Evolutionary conservation across 2,888 invertebrate species (phyloP), one percentile per base, ranked within the genome.

Genomic region (Pseudanteris insignis): DNA sequence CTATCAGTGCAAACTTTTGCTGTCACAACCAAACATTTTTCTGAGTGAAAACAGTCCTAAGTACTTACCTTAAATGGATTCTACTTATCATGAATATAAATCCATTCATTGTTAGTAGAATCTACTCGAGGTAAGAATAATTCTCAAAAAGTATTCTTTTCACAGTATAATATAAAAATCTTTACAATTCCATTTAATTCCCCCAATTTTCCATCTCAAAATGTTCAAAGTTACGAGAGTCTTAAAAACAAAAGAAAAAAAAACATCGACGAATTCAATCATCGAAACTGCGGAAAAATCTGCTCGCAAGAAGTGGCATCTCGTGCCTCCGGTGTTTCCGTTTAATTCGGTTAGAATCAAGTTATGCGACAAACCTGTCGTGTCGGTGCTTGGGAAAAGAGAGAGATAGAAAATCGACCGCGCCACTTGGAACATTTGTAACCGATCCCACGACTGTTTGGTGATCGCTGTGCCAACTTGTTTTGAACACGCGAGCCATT

Each of bases 391-490:
- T 40, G 37, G 29, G 34, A 50, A 54, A 33, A 36, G 33, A 28
- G 38, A 57, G 34, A 43, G 40, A 50, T 36, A 13, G 33, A 57
- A 60, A n/a, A n/a, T n/a, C n/a, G n/a, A n/a, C n/a, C n/a, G n/a
- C 51, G 36, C 48, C 59, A 55, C 55, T 57, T 48, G 48, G 58
- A 77, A 77, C 78, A 78, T 76, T 77, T 78, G 78, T 69, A 63
- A 44, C n/a, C 63, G 70, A 71, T 76, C 78, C 75, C 76, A 76
- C 77, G 77, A 74, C 76, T 77, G 75, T 77, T 77, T 76, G 77
- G 78, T 76, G 78, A 79, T 79, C 76, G 76, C 77, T 78, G 76
- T 79, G 78, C 79, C 79, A 79, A 79, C 78, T 78, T 75, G 76
- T 76, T 77, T 77, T 71, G 53, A 72, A 68, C 79, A 78, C 79